A percentile compares a stretch with the other conserved stretches of the same genome.
phyloP scores from a whole-genome alignment of 1,140 invertebrate genomes.

The Drosophila trapezifrons region DNA sequence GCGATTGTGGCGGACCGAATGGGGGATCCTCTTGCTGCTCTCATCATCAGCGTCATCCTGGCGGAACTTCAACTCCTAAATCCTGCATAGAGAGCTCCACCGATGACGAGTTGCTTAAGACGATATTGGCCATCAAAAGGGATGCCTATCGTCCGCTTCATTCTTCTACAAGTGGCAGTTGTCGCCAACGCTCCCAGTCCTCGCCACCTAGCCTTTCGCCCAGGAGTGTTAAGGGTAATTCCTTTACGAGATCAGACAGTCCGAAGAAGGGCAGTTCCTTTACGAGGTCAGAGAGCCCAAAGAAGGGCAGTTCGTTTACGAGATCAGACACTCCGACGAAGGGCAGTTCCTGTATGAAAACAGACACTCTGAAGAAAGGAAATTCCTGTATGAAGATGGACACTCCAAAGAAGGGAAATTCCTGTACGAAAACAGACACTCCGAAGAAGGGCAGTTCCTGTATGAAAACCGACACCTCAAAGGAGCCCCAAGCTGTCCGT shows the following conservation, averaged over 20 bases:
- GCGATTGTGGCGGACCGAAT: neutral
- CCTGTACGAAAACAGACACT: no score
- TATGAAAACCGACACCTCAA: neutral
- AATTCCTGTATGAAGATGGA: no score
- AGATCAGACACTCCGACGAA: no score
- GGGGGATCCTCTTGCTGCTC: neutral
- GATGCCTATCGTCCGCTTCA: no score
- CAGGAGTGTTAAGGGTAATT: neutral
- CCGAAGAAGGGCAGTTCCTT: neutral
- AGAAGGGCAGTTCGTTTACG: neutral
- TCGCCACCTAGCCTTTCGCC: neutral
- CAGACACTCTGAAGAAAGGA: no score
- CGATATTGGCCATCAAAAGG: neutral
- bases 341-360: no score
- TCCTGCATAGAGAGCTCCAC: neutral
- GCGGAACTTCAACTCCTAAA: neutral
- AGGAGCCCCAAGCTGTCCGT: neutral
- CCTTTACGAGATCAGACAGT: neutral
- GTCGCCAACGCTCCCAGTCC: constrained; percentile 12
- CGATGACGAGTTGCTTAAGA: neutral
- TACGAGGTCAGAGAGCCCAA: no score
- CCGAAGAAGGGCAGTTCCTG: neutral
- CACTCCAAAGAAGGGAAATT: no score
- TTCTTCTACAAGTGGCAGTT: neutral
- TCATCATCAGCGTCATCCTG: neutral